phyloP scores from a whole-genome alignment of 2,113 vertebrate genomes.

The Cyphomyrus plagiostoma region DNA sequence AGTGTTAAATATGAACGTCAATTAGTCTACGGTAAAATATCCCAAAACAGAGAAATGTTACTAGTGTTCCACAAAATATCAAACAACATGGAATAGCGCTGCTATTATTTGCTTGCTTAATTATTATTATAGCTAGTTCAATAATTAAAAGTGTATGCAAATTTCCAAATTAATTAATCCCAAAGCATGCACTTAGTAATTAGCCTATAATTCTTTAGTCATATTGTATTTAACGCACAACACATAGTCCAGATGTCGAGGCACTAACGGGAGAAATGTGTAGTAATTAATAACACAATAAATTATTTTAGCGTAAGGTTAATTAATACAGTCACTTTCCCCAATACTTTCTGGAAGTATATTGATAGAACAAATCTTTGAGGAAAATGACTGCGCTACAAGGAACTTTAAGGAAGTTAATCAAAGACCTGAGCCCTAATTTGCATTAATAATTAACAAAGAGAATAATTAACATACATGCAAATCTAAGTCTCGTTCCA shows the following conservation, averaged over 20 bases:
- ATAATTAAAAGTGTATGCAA: constrained; percentile 62
- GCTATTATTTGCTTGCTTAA: constrained; percentile 47
- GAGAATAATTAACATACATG: constrained; percentile 35
- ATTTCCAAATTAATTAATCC: constrained; percentile 50
- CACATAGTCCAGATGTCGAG: constrained; percentile 39
- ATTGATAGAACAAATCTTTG: constrained; percentile 50
- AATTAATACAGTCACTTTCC: constrained; percentile 55
- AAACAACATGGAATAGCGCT: constrained; percentile 8
- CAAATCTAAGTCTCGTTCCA: constrained; percentile 5
- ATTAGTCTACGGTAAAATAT: not conserved
- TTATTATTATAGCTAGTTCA: constrained; percentile 50
- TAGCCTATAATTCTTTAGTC: constrained; percentile 57
- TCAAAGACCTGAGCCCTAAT: constrained; percentile 57
- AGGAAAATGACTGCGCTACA: constrained; percentile 60
- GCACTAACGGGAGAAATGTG: constrained; percentile 38
- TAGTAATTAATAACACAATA: constrained; percentile 58
- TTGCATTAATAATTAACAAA: constrained; percentile 64
- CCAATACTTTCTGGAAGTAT: constrained; percentile 45
- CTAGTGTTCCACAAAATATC: not conserved
- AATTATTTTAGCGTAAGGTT: constrained; percentile 53
- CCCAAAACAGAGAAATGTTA: not conserved
- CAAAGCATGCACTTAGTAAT: constrained; percentile 54
- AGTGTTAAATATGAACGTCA: not conserved
- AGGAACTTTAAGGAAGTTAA: constrained; percentile 55
- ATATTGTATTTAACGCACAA: constrained; percentile 40